Percentiles rank a stretch among this genome's conserved stretches.
Evolutionary conservation across 1,140 invertebrate species (phyloP).

Genomic region (Gryon sp.): DNA sequence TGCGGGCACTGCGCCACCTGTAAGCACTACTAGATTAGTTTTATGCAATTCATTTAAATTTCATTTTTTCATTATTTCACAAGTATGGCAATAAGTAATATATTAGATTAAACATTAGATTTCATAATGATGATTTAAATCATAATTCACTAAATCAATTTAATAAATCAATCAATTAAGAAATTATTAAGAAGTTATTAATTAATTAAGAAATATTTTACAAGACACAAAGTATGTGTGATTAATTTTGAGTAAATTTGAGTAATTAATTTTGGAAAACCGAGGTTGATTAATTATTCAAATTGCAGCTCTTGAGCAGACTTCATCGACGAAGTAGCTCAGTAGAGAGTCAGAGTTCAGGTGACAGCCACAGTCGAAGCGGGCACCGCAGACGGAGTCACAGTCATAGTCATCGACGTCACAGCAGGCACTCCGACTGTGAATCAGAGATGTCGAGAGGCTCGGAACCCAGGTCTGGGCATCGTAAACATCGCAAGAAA

Average conservation of each 20-base stretch:
- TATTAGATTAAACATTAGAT: too few relatives aligned
- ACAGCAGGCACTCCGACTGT: slow-evolving; percentile 90
- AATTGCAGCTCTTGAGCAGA: slow-evolving; percentile 77
- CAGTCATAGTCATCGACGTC: slow-evolving; percentile 86
- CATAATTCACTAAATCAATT: too few relatives aligned
- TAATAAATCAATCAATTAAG: too few relatives aligned
- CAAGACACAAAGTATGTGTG: too few relatives aligned
- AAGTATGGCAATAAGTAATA: too few relatives aligned
- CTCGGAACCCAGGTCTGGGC: slow-evolving; percentile 85
- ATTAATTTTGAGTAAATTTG: not conserved
- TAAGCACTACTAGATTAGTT: too few relatives aligned
- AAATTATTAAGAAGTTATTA: too few relatives aligned
- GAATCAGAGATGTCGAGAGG: slow-evolving; percentile 92
- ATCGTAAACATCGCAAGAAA: slow-evolving; percentile 84
- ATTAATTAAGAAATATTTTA: too few relatives aligned
- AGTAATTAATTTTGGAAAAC: too few relatives aligned
- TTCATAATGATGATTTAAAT: too few relatives aligned
- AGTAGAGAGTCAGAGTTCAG: slow-evolving; percentile 91
- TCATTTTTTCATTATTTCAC: not conserved
- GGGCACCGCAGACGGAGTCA: slow-evolving; percentile 77
- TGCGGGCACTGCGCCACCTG: slow-evolving; percentile 75
- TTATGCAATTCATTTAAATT: too few relatives aligned
- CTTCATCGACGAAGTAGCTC: slow-evolving; percentile 82
- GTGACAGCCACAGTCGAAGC: slow-evolving; percentile 77
- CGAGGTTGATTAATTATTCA: slow-evolving; percentile 17